Conservation (phyloP, 2,113 vertebrate genomes). For the Ammodytes dubius region DNA sequence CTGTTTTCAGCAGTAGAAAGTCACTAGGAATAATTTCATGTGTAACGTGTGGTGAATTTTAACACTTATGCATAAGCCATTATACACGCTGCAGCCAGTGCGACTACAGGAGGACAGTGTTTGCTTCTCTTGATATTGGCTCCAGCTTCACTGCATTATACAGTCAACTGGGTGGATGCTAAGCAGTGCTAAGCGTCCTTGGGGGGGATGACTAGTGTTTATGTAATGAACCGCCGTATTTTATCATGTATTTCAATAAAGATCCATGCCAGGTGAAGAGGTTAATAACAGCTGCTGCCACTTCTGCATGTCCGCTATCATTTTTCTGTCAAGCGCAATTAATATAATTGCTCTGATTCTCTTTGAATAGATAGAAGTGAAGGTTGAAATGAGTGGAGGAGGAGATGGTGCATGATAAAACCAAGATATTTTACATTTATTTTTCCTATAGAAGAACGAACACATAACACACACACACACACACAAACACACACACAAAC, state of each 20-base stretch:
- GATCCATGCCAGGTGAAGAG: slow-evolving; percentile 15
- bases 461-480: too few species aligned
- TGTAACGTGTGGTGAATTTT: not conserved
- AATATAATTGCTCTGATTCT: slow-evolving; percentile 35
- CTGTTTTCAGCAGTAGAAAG: not conserved
- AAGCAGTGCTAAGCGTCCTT: not conserved
- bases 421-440: not conserved
- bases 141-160: not conserved
- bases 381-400: not conserved
- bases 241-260: slow-evolving; percentile 28
- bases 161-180: not conserved
- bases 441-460: too few species aligned
- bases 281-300: slow-evolving; percentile 10
- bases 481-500: too few species aligned
- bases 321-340: slow-evolving; percentile 12
- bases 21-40: not conserved
- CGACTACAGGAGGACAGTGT: not conserved
- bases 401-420: not conserved
- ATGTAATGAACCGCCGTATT: not conserved
- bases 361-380: not conserved
- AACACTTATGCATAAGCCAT: not conserved
- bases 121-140: not conserved
- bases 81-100: too few species aligned
- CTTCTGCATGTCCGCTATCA: not conserved
- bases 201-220: not conserved